Evolutionary conservation across 2,888 invertebrate genomes (phyloP).

Genomic region (Amphipoea oculea): DNA sequence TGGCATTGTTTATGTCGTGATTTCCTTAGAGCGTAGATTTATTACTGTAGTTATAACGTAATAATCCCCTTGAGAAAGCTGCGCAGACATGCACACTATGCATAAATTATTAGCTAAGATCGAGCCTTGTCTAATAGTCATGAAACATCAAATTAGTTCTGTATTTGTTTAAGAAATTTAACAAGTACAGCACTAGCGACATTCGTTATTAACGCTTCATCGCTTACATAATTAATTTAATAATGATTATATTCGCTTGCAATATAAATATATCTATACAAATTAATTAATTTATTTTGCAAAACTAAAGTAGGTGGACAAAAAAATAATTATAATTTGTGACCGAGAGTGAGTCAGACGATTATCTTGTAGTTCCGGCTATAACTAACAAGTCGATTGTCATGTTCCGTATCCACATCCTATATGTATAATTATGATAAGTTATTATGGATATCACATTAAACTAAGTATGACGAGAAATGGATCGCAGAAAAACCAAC

Average conservation of each 20-base stretch:
- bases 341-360: conserved; percentile 40
- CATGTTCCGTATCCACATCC: conserved; percentile 49
- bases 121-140: neutral
- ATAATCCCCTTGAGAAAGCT: neutral
- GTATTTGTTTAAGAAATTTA: neutral
- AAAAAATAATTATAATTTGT: conserved; percentile 10
- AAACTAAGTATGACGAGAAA: conserved; percentile 4
- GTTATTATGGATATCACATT: neutral
- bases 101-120: neutral
- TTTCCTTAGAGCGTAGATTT: neutral
- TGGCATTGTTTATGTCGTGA: neutral
- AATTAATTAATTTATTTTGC: neutral
- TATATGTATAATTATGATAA: conserved; percentile 4
- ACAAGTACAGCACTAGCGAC: neutral
- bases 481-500: conserved; percentile 32
- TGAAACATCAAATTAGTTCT: neutral
- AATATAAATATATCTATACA: no score
- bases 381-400: conserved; percentile 36
- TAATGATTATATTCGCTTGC: no score
- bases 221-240: no score
- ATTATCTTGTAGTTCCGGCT: conserved; percentile 56
- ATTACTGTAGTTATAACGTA: neutral
- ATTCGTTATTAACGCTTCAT: neutral
- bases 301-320: neutral
- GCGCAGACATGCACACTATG: neutral